Evolutionary conservation across 2,797 vertebrate species (phyloP).

Genomic region (Falco cherrug): DNA sequence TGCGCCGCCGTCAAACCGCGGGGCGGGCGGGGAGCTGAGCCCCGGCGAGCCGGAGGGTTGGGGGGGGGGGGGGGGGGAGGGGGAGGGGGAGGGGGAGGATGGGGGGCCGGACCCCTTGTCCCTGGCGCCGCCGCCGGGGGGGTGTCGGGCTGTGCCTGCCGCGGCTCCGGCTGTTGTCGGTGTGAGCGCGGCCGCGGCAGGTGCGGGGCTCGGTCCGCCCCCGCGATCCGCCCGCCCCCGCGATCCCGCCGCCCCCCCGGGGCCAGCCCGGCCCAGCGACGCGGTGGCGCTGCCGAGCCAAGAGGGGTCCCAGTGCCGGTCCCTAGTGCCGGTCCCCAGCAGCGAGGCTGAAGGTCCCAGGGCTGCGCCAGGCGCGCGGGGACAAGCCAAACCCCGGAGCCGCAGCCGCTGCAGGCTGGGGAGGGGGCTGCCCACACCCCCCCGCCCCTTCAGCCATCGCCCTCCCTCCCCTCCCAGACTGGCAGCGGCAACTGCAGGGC

Average conservation of each 20-base stretch:
- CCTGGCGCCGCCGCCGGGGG: not conserved
- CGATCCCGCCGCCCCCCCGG: not conserved
- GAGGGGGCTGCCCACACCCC: too few species aligned
- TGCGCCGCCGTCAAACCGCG: not conserved
- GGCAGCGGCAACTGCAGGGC: not conserved
- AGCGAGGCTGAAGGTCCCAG: too few species aligned
- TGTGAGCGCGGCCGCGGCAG: not conserved
- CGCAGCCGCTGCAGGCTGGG: fast-evolving
- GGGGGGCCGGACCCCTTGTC: fast-evolving
- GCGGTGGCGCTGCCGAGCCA: too few species aligned
- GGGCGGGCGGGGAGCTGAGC: too few species aligned
- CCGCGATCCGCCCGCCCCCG: not conserved
- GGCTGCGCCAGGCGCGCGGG: too few species aligned
- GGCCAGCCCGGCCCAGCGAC: not conserved
- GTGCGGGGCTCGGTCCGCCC: not conserved
- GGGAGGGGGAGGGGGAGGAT: not conserved
- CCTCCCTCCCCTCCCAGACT: not conserved
- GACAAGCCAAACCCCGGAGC: too few species aligned
- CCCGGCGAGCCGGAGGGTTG: too few species aligned
- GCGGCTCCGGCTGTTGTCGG: not conserved
- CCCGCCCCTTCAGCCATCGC: not conserved
- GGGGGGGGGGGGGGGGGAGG: too few species aligned
- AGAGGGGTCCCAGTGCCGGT: not conserved
- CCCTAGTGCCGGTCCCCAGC: not conserved
- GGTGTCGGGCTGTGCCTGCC: not conserved